Percentiles rank a stretch among this genome's conserved stretches.
These are phyloP conservation scores for Coreius guichenoti DNA, from an alignment of 2,797 vertebrate species.

Conservation along the genomic window DNA sequence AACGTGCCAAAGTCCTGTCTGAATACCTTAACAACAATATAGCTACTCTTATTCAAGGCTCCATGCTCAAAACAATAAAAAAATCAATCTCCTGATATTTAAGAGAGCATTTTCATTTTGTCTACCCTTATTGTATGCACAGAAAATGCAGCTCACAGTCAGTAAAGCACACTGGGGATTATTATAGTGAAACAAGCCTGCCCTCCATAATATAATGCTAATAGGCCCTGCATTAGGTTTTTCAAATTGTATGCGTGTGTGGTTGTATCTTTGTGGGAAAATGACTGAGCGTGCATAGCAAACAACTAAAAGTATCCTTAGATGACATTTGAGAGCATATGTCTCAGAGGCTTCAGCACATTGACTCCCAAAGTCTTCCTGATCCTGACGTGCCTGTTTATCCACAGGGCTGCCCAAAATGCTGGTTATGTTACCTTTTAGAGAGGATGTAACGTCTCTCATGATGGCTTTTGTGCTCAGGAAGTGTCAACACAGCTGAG, in stretches of 20 bases:
- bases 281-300: constrained; percentile 30
- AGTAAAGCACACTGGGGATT: not conserved
- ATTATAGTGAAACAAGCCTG: constrained; percentile 31
- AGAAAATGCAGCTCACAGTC: not conserved
- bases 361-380: constrained; percentile 7
- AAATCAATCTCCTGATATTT: not conserved
- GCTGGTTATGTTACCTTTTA: constrained; percentile 29
- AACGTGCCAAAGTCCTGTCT: not conserved
- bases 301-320: constrained; percentile 35
- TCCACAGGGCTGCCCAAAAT: constrained; percentile 37
- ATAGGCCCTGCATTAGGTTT: constrained; percentile 2
- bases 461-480: constrained; percentile 68
- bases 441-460: constrained; percentile 72
- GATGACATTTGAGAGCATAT: constrained; percentile 25
- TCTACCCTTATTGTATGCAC: not conserved
- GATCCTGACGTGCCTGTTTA: constrained; percentile 13
- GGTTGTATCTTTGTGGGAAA: constrained; percentile 20
- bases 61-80: not conserved
- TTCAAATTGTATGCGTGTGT: constrained; percentile 1
- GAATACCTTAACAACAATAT: not conserved
- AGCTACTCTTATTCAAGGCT: not conserved
- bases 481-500: constrained; percentile 64
- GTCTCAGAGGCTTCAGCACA: constrained; percentile 16
- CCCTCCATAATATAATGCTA: constrained; percentile 24
- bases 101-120: not conserved